A percentile compares a stretch with the other conserved stretches of the same genome.
Conservation (phyloP, 2,888 invertebrate species). For the Rhagonycha fulva region DNA sequence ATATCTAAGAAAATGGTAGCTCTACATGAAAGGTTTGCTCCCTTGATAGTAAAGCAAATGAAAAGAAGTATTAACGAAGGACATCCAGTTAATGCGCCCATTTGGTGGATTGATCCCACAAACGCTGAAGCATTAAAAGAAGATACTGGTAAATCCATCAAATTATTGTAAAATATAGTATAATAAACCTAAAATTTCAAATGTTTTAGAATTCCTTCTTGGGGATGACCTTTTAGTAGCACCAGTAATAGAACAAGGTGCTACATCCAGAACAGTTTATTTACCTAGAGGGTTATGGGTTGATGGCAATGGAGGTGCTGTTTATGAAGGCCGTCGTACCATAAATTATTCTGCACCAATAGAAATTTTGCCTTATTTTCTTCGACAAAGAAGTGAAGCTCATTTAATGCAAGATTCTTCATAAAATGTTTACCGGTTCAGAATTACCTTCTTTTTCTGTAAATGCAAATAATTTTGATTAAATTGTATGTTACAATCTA, state of each 20-base stretch:
- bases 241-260: slow-evolving; percentile 70
- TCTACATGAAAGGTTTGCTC: slow-evolving; percentile 66
- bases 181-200: slow-evolving; percentile 1
- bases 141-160: slow-evolving; percentile 9
- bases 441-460: no score
- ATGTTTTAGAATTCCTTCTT: slow-evolving; percentile 72
- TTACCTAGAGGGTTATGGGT: slow-evolving; percentile 76
- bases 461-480: no score
- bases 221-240: slow-evolving; percentile 80
- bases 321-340: slow-evolving; percentile 68
- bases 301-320: slow-evolving; percentile 60
- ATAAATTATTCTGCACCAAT: slow-evolving; percentile 68
- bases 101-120: slow-evolving; percentile 83
- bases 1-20: slow-evolving; percentile 68
- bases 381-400: slow-evolving; percentile 12
- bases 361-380: slow-evolving; percentile 71
- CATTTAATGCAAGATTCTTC: neutral
- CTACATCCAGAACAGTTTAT: slow-evolving; percentile 69
- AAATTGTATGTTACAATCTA: no score
- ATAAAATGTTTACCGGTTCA: neutral
- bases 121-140: slow-evolving; percentile 54
- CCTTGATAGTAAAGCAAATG: slow-evolving; percentile 67
- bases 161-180: neutral
- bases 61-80: slow-evolving; percentile 63
- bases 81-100: slow-evolving; percentile 76